phyloP scores from a whole-genome alignment of 2,113 vertebrate genomes.

The Pipa parva region DNA sequence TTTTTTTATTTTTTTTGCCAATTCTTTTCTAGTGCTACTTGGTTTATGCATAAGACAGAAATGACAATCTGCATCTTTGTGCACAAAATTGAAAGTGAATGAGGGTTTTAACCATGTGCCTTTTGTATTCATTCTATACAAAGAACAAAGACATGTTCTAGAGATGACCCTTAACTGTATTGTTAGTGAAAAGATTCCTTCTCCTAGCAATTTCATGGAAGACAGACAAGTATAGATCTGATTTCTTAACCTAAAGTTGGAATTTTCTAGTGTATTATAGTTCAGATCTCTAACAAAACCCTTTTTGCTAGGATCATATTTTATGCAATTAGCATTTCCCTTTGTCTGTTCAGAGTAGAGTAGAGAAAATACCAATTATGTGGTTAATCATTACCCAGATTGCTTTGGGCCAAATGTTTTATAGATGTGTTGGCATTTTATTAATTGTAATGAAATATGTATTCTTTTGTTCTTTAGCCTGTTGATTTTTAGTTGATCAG shows the following conservation, averaged over 20 bases:
- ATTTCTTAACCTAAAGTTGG: slow-evolving; percentile 23
- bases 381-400: slow-evolving; percentile 40
- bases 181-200: slow-evolving; percentile 9
- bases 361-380: slow-evolving; percentile 42
- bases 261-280: not conserved
- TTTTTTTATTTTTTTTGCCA: not conserved
- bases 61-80: slow-evolving; percentile 38
- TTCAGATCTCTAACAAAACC: slow-evolving; percentile 11
- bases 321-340: slow-evolving; percentile 28
- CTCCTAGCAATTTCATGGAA: slow-evolving; percentile 24
- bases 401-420: slow-evolving; percentile 39
- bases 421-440: slow-evolving; percentile 39
- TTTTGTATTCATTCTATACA: slow-evolving; percentile 33
- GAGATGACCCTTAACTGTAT: slow-evolving; percentile 29
- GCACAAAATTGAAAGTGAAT: slow-evolving; percentile 22
- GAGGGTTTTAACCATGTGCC: slow-evolving; percentile 27
- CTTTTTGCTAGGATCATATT: slow-evolving; percentile 22
- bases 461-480: slow-evolving; percentile 39
- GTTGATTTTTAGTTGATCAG: slow-evolving; percentile 33
- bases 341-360: slow-evolving; percentile 31
- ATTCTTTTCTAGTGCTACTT: not conserved
- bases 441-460: slow-evolving; percentile 42
- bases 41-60: slow-evolving; percentile 20
- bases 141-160: slow-evolving; percentile 40
- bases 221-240: slow-evolving; percentile 29